Evolutionary conservation across 2,797 vertebrate genomes (phyloP), one percentile per base, ranked within the genome.

Genomic region (Knipowitschia caucasica): DNA sequence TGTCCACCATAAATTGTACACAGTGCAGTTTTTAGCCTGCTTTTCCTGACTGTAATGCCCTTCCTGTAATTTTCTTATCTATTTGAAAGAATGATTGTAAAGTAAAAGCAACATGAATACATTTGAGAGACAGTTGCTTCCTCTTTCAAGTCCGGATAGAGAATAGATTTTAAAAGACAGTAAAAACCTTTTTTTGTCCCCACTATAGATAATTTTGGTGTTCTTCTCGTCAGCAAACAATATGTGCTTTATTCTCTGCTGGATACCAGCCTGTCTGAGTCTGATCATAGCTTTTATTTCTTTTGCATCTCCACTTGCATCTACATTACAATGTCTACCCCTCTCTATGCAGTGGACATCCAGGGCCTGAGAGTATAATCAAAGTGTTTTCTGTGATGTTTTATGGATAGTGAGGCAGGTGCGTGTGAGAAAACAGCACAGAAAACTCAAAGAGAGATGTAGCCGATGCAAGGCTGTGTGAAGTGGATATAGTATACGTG

Each of bases 91-190:
- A 33, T 5, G 11, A 33, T 14, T 20, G 17, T 10, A 38, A 21
- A 39, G 17, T 20, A 17, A 38, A 38, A 38, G 17, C 5, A 17
- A 4, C 17, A 20, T 39, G 36, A 5, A 15, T 39, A 21, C 18
- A 21, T 39, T 39, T 21, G 36, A 11, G 18, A 39, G 21, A 43
- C 40, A 43, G n/a, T 43, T n/a, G n/a, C 21, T 24, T 43, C 5
- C 40, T 24, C 23, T 67, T 84, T 82, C 58, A 57, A 69, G 53
- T 85, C 88, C 88, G 51, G 26, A 56, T 15, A 33, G 50, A 59
- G 17, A 69, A 36, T 15, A 40, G 39, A 45, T 58, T 67, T 23
- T 45, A 20, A 45, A 38, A 56, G 51, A 47, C 50, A 63, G 23
- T 43, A 25, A 43, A 25, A 64, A 27, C n/a, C n/a, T n/a, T 63